These are phyloP conservation scores for Protonemura montana DNA, from an alignment of 2,888 invertebrate genomes.

Conservation along the genomic window DNA sequence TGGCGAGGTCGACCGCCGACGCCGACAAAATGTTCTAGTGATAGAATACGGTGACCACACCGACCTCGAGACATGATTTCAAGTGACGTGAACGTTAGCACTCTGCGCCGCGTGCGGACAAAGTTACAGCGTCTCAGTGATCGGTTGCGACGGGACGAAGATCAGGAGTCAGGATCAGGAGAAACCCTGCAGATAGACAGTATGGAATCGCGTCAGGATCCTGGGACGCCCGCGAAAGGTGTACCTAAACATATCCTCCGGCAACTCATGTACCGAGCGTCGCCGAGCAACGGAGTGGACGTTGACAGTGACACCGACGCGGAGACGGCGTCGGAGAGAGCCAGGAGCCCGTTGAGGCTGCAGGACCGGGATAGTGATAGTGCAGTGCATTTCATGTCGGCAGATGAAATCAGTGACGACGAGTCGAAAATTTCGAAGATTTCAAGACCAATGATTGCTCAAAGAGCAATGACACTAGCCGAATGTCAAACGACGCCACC, in stretches of 20 bases:
- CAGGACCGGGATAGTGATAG: slow-evolving; percentile 33
- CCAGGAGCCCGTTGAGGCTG: slow-evolving; percentile 30
- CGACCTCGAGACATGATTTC: background rate
- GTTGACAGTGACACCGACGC: slow-evolving; percentile 52
- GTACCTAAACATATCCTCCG: slow-evolving; percentile 49
- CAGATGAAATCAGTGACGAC: slow-evolving; percentile 33
- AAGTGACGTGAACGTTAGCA: slow-evolving; percentile 45
- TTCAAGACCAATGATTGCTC: slow-evolving; percentile 35
- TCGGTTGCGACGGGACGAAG: slow-evolving; percentile 49
- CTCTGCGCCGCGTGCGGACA: slow-evolving; percentile 49
- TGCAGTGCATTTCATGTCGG: slow-evolving; percentile 36
- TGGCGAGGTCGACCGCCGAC: background rate
- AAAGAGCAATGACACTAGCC: slow-evolving; percentile 43
- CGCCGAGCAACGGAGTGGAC: slow-evolving; percentile 49
- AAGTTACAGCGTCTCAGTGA: slow-evolving; percentile 50
- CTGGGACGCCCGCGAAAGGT: slow-evolving; percentile 38
- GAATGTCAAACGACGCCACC: slow-evolving; percentile 42
- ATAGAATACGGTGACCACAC: background rate
- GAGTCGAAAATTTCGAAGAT: slow-evolving; percentile 33
- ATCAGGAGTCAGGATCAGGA: slow-evolving; percentile 27
- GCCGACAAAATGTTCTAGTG: background rate
- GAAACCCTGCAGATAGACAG: background rate
- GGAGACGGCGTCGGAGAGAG: slow-evolving; percentile 46
- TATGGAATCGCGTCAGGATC: slow-evolving; percentile 31
- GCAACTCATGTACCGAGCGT: slow-evolving; percentile 49